phyloP scores from a whole-genome alignment of 2,797 vertebrate genomes.

The Pogoniulus pusillus region DNA sequence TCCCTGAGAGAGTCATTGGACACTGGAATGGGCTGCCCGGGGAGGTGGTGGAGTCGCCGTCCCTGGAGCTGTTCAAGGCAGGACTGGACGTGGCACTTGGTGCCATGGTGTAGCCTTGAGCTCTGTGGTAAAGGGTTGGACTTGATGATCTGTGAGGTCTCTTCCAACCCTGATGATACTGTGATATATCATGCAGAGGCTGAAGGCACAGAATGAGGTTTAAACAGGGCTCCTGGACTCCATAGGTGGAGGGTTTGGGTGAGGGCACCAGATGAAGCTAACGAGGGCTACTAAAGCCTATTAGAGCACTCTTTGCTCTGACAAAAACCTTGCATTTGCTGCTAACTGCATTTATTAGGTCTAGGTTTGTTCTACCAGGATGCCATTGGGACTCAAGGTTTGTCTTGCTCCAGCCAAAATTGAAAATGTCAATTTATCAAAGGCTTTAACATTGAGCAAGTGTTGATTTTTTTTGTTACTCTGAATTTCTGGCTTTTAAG shows the following conservation, averaged over 20 bases:
- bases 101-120: too few species aligned
- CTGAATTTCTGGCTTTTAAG: neutral
- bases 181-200: rapidly evolving
- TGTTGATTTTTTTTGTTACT: neutral
- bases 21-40: too few species aligned
- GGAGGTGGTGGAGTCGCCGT: too few species aligned
- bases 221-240: neutral
- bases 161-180: too few species aligned
- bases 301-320: neutral
- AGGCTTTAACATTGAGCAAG: neutral
- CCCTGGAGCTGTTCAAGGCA: too few species aligned
- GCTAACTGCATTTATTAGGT: neutral
- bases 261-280: neutral
- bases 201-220: rapidly evolving
- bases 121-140: too few species aligned
- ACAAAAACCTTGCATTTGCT: neutral
- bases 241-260: neutral
- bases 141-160: too few species aligned
- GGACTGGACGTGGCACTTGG: too few species aligned
- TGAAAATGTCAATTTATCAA: neutral
- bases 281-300: rapidly evolving
- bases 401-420: neutral
- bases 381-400: neutral
- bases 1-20: too few species aligned
- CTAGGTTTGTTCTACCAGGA: neutral